phyloP scores from a whole-genome alignment of 1,140 invertebrate species.

The Heterodera schachtii region DNA sequence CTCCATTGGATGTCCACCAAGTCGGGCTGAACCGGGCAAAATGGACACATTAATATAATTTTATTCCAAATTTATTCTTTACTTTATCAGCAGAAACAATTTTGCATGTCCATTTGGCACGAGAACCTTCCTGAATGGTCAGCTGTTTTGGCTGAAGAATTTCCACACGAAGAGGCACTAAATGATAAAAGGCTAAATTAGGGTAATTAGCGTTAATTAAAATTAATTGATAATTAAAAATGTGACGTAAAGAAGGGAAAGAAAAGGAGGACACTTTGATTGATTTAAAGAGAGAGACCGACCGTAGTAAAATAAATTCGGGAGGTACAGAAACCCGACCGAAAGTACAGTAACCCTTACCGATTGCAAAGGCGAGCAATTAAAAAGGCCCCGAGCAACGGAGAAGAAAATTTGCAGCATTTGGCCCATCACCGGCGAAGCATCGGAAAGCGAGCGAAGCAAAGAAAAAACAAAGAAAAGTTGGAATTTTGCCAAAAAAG shows the following conservation, averaged over 20 bases:
- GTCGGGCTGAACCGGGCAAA: conserved; percentile 48
- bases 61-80: neutral
- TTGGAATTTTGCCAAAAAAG: neutral
- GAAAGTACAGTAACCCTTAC: neutral
- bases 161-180: conserved; percentile 49
- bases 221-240: neutral
- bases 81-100: conserved; percentile 29
- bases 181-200: neutral
- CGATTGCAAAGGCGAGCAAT: conserved; percentile 20
- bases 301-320: no score
- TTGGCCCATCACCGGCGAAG: conserved; percentile 19
- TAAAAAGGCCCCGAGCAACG: conserved; percentile 1
- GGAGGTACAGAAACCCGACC: neutral
- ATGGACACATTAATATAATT: neutral
- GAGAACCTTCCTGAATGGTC: conserved; percentile 52
- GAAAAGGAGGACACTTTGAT: neutral
- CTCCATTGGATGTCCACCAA: conserved; percentile 55
- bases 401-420: neutral
- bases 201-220: neutral
- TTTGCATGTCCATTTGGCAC: conserved; percentile 62
- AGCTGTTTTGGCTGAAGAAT: conserved; percentile 59
- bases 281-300: no score
- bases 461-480: conserved; percentile 10
- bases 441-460: conserved; percentile 4
- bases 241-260: neutral